Conservation (phyloP, 2,797 vertebrate species). For the Simalia tracyae region DNA sequence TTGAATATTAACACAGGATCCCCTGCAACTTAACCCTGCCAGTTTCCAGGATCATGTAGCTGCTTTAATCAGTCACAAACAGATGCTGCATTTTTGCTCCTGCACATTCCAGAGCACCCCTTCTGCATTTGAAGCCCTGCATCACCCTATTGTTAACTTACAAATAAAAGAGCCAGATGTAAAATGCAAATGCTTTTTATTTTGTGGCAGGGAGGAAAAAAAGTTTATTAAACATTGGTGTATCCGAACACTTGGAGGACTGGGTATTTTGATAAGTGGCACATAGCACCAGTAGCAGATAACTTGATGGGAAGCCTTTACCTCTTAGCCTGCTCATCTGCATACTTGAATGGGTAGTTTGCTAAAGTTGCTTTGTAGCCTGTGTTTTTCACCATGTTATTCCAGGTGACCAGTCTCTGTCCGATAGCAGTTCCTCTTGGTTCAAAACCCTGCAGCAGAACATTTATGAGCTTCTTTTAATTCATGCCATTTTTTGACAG, state of each 20-base stretch:
- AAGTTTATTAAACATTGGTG: not conserved
- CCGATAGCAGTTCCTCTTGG: slow-evolving; percentile 96
- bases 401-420: slow-evolving; percentile 95
- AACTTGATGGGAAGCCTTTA: slow-evolving; percentile 60
- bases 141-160: not conserved
- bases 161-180: not conserved
- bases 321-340: slow-evolving; percentile 96
- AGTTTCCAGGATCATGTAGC: not conserved
- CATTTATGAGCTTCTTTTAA: slow-evolving; percentile 54
- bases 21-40: not conserved
- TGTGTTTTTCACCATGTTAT: slow-evolving; percentile 98
- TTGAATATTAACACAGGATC: not conserved
- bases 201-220: not conserved
- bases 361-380: slow-evolving; percentile 97
- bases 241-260: not conserved
- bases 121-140: not conserved
- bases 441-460: slow-evolving; percentile 88
- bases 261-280: not conserved
- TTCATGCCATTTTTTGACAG: slow-evolving; percentile 32
- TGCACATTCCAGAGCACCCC: not conserved
- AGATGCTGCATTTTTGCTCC: not conserved
- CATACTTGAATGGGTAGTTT: slow-evolving; percentile 98
- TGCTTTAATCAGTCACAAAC: not conserved
- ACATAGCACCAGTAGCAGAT: not conserved
- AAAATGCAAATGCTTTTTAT: not conserved